Percentiles rank a stretch among this genome's conserved stretches.
Conservation (phyloP, 2,888 invertebrate species). For the Tetranychus piercei region DNA sequence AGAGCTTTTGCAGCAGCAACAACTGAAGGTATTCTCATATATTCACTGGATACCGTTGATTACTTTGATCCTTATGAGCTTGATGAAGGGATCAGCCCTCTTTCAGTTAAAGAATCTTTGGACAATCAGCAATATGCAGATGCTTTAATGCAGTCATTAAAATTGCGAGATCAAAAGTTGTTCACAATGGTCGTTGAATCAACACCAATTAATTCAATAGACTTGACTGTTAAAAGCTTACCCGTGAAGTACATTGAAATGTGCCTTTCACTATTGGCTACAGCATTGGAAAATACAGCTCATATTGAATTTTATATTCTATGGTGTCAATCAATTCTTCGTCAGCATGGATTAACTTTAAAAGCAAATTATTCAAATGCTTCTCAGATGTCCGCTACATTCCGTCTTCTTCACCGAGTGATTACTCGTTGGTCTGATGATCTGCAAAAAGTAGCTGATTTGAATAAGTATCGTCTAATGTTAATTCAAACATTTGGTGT, state of each 20-base stretch:
- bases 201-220: constrained; percentile 56
- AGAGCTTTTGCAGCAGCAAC: constrained; percentile 79
- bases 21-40: constrained; percentile 82
- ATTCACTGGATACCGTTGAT: constrained; percentile 54
- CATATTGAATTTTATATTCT: constrained; percentile 73
- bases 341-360: constrained; percentile 41
- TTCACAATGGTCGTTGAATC: constrained; percentile 62
- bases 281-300: constrained; percentile 51
- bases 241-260: constrained; percentile 56
- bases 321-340: constrained; percentile 55
- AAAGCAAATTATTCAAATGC: constrained; percentile 32
- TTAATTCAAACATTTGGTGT: constrained; percentile 1
- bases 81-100: constrained; percentile 62
- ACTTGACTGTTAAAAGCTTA: constrained; percentile 48
- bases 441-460: constrained; percentile 3
- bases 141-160: constrained; percentile 66
- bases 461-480: constrained; percentile 15
- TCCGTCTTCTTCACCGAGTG: constrained; percentile 57
- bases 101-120: constrained; percentile 33
- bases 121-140: constrained; percentile 22
- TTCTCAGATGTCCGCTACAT: constrained; percentile 43
- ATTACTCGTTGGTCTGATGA: neutral
- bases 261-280: constrained; percentile 49
- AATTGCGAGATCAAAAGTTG: constrained; percentile 57
- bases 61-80: constrained; percentile 86